These are phyloP conservation scores for Xenus cinereus DNA, from an alignment of 2,113 vertebrate genomes.

Conservation along the genomic window DNA sequence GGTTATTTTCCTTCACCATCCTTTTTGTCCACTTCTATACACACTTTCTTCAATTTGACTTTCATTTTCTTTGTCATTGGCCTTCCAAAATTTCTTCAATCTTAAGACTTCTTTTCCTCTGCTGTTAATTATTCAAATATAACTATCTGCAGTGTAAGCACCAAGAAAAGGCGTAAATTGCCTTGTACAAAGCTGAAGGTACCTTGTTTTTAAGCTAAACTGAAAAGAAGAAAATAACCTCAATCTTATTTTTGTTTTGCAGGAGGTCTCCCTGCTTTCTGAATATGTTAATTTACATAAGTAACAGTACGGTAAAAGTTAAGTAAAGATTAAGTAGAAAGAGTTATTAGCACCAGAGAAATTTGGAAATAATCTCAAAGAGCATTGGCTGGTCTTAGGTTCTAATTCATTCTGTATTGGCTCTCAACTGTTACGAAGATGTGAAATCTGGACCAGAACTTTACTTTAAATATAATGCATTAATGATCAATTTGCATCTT, in stretches of 20 bases:
- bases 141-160: neutral
- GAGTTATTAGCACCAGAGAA: neutral
- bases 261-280: neutral
- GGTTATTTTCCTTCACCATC: slow-evolving; percentile 7
- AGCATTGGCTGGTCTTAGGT: neutral
- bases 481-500: neutral
- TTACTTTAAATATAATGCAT: neutral
- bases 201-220: neutral
- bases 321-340: neutral
- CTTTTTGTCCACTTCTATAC: neutral
- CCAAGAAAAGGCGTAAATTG: neutral
- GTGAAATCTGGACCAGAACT: neutral
- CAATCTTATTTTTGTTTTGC: neutral
- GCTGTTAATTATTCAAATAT: neutral
- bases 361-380: neutral
- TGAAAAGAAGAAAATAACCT: neutral
- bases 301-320: neutral
- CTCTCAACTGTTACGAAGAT: neutral
- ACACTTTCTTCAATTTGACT: neutral
- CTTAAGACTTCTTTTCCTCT: neutral
- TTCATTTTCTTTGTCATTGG: neutral
- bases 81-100: neutral
- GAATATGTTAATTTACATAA: neutral
- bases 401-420: neutral
- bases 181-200: neutral